Percentiles rank a stretch among this genome's conserved stretches.
Evolutionary conservation across 2,797 vertebrate genomes (phyloP).

Genomic region (Myotis vivesi): DNA sequence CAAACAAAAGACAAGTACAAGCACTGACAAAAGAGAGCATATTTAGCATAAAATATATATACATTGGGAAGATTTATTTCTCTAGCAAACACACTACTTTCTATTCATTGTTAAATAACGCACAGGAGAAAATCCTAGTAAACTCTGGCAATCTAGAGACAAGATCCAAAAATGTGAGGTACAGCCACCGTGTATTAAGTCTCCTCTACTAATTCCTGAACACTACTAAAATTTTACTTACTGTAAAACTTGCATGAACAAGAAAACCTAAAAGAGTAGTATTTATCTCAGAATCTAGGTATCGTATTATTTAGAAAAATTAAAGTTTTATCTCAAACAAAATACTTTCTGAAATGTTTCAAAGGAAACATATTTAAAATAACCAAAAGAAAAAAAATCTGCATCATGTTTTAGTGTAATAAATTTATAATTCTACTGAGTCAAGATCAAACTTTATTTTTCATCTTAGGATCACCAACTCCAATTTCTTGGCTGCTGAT

Average conservation of each 20-base stretch:
- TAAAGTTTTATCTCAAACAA: background rate
- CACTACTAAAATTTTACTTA: constrained; percentile 7
- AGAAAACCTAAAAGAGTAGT: background rate
- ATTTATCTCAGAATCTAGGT: background rate
- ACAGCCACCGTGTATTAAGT: background rate
- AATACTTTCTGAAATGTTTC: background rate
- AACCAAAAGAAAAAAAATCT: background rate
- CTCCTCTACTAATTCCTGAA: background rate
- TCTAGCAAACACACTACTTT: constrained; percentile 26
- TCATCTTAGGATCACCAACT: constrained; percentile 35
- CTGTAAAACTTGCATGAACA: background rate
- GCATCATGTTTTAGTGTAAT: background rate
- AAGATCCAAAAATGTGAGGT: constrained; percentile 14
- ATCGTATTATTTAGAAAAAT: background rate
- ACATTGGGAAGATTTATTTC: background rate
- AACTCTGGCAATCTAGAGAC: background rate
- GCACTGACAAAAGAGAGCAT: constrained; percentile 10
- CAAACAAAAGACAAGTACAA: constrained; percentile 7
- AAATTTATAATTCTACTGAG: constrained; percentile 25
- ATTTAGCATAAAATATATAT: constrained; percentile 17
- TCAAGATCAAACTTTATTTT: constrained; percentile 40
- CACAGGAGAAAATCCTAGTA: background rate
- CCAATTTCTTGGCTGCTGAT: constrained; percentile 44
- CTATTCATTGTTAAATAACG: constrained; percentile 46
- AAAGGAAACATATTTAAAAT: constrained; percentile 3